A percentile compares a stretch with the other conserved stretches of the same genome.
These are phyloP conservation scores for Mionectes macconnelli DNA, from an alignment of 2,113 vertebrate species.

Conservation along the genomic window DNA sequence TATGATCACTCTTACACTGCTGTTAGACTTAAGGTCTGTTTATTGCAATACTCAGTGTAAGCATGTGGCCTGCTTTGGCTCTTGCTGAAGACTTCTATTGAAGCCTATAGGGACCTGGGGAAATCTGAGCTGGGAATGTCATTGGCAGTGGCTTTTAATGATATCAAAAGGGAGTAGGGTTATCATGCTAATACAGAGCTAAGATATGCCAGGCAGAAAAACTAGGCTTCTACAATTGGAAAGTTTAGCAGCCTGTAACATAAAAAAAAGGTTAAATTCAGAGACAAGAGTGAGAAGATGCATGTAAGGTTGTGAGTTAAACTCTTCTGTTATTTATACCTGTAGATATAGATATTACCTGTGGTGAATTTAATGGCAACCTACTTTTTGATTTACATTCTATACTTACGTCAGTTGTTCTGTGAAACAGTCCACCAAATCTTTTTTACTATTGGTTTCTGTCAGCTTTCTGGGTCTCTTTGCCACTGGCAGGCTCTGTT, in stretches of 20 bases:
- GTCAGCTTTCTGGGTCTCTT: neutral
- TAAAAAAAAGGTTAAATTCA: neutral
- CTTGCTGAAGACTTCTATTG: neutral
- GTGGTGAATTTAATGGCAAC: neutral
- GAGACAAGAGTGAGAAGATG: neutral
- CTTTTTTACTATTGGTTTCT: neutral
- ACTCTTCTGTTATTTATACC: neutral
- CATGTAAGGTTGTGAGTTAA: neutral
- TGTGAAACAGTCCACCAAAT: neutral
- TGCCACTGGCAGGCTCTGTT: neutral
- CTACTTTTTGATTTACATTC: neutral
- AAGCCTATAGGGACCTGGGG: neutral
- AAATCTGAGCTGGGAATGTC: neutral
- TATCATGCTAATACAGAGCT: neutral
- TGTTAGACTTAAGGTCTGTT: neutral
- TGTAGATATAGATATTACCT: neutral
- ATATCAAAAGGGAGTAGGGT: neutral
- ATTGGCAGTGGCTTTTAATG: neutral
- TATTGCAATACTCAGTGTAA: neutral
- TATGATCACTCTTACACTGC: neutral
- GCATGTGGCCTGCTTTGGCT: neutral
- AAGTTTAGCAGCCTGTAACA: neutral
- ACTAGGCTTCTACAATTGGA: neutral
- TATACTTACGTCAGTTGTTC: neutral
- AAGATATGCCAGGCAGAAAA: neutral